A percentile compares a stretch with the other conserved stretches of the same genome.
These are phyloP conservation scores for Chrysocyon brachyurus DNA, from an alignment of 2,797 vertebrate species.

Conservation along the genomic window DNA sequence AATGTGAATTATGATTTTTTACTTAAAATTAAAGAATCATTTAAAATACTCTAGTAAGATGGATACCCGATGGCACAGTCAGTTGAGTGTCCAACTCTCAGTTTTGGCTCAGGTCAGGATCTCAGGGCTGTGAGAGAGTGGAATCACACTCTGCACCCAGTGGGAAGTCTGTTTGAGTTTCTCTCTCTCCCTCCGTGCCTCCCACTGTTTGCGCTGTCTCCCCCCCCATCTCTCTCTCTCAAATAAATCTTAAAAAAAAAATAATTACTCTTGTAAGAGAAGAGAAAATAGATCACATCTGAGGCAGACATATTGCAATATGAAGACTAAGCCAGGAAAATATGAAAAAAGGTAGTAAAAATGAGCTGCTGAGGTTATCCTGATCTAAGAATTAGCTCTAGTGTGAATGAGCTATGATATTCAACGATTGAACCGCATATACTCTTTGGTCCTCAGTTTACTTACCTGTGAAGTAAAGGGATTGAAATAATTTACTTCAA, in stretches of 20 bases:
- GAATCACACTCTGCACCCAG: not conserved
- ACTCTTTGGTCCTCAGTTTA: not conserved
- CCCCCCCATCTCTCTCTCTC: not conserved
- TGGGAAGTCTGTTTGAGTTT: not conserved
- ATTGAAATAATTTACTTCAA: not conserved
- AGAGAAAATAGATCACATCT: not conserved
- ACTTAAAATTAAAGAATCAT: constrained; percentile 16
- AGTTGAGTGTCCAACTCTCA: not conserved
- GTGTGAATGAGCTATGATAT: not conserved
- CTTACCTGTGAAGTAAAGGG: not conserved
- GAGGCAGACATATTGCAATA: not conserved
- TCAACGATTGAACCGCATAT: not conserved
- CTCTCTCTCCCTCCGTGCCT: not conserved
- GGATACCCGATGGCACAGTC: not conserved
- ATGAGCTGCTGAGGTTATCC: not conserved
- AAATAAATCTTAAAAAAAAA: not conserved
- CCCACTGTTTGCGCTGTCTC: not conserved
- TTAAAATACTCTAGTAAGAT: not conserved
- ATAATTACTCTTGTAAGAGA: not conserved
- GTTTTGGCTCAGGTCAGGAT: not conserved
- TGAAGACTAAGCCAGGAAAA: not conserved
- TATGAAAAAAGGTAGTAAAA: not conserved
- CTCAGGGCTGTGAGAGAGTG: not conserved
- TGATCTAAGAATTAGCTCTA: not conserved
- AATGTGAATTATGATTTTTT: not conserved